phyloP scores from a whole-genome alignment of 2,113 vertebrate species.

The Nycticorax nycticorax region DNA sequence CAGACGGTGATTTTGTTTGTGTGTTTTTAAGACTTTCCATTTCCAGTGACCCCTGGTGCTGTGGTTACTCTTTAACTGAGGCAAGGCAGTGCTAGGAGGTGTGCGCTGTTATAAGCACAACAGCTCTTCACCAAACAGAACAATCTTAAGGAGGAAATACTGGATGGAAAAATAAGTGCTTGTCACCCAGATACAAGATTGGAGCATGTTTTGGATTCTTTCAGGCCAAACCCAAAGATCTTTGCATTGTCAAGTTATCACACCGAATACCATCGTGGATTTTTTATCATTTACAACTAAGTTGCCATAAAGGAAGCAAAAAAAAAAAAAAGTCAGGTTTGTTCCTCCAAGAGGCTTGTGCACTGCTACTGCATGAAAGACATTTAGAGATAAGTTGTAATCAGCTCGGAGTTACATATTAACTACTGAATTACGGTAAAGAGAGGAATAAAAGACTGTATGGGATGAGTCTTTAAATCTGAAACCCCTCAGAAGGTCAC shows the following conservation, averaged over 20 bases:
- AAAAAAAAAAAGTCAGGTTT: background rate
- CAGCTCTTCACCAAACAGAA: slow-evolving; percentile 51
- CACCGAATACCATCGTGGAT: slow-evolving; percentile 9
- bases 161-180: slow-evolving; percentile 54
- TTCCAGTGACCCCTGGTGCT: slow-evolving; percentile 53
- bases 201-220: slow-evolving; percentile 61
- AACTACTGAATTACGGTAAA: slow-evolving; percentile 61
- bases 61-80: slow-evolving; percentile 63
- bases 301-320: background rate
- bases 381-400: slow-evolving; percentile 63
- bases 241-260: slow-evolving; percentile 29
- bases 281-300: slow-evolving; percentile 20
- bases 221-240: slow-evolving; percentile 47
- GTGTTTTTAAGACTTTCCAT: slow-evolving; percentile 45
- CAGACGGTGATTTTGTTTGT: background rate
- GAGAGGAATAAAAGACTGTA: slow-evolving; percentile 33
- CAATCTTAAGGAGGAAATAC: slow-evolving; percentile 64
- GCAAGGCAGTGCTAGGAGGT: slow-evolving; percentile 17
- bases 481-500: slow-evolving; percentile 49
- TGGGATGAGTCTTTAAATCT: slow-evolving; percentile 59
- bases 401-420: slow-evolving; percentile 65
- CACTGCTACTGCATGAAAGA: slow-evolving; percentile 30
- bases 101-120: background rate
- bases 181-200: slow-evolving; percentile 51
- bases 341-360: background rate